A percentile compares a stretch with the other conserved stretches of the same genome.
Evolutionary conservation across 2,797 vertebrate genomes (phyloP).

Genomic region (Oreortyx pictus): DNA sequence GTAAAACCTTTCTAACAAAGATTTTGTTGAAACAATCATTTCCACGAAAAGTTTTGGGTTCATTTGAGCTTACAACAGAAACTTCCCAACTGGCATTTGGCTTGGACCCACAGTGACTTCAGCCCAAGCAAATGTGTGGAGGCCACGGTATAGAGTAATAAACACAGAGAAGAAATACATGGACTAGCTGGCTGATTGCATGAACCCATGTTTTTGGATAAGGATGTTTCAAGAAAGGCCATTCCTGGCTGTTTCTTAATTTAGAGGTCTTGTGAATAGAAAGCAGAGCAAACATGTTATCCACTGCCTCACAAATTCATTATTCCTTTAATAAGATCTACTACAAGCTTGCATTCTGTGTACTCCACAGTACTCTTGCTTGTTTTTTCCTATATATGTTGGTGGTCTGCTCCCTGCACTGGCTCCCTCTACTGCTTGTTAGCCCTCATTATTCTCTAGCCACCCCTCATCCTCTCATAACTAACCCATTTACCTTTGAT

Average conservation of each 20-base stretch:
- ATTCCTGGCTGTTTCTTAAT: background rate
- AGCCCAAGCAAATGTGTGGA: background rate
- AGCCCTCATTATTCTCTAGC: background rate
- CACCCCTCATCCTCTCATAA: background rate
- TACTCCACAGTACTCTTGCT: background rate
- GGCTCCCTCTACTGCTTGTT: background rate
- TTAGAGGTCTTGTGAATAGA: background rate
- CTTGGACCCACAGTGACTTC: background rate
- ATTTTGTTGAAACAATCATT: conserved; percentile 25
- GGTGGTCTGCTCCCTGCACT: background rate
- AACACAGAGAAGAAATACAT: background rate
- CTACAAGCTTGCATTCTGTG: background rate
- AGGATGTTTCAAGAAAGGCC: background rate
- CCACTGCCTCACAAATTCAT: background rate
- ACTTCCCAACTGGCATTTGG: background rate
- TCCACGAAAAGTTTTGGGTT: background rate
- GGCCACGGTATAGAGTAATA: background rate
- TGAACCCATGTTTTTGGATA: background rate
- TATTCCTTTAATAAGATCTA: background rate
- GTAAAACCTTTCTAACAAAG: background rate
- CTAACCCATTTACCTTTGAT: background rate
- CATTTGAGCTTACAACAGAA: background rate
- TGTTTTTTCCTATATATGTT: background rate
- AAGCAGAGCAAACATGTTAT: background rate
- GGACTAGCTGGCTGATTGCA: background rate